Evolutionary conservation across 1,140 invertebrate species (phyloP), one percentile per base, ranked within the genome.

Genomic region (Hypsibius dujardini): DNA sequence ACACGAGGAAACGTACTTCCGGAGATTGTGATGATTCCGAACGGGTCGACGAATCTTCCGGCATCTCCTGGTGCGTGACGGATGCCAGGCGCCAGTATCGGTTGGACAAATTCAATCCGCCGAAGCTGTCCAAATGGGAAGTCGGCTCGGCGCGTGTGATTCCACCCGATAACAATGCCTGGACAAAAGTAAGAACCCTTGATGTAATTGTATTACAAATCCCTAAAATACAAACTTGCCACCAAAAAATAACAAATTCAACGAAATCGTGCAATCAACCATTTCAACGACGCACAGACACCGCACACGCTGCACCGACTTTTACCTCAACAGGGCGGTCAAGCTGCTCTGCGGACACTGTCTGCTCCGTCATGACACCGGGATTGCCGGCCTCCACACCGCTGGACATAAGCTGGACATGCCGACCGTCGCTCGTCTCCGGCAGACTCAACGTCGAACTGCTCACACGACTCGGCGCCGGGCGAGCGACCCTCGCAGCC

Each of bases 391-490:
- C 50, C n/a, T 7, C 7, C 50, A 56, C 7, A 56, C n/a, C n/a
- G n/a, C 50, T 56, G 50, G n/a, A 28, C 28, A 28, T 28, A 28
- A 28, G 28, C 28, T 28, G 28, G n/a, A 56, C 50, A 56, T 56
- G 50, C n/a, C 50, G 7, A 12, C 50, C 50, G 50, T 15, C 79
- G 12, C 74, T 75, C 47, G 79, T 78, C 47, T 80, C 79, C 74
- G 77, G 80, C 45, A 80, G 75, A 76, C 79, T 80, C 1, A 79
- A 79, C 2, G 79, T 80, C 14, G 79, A 80, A 71, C 77, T 80
- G 71, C 79, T 80, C 74, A 80, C 80, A 42, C 79, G 75, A 72
- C 77, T 80, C 3, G 12, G 62, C 45, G 62, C 42, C 7, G 62
- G 7, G 12, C 62, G 62, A 12, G 3, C 45, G n/a, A 7, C 50